Evolutionary conservation across 2,113 vertebrate species (phyloP).

Genomic region (Atractosteus spatula): DNA sequence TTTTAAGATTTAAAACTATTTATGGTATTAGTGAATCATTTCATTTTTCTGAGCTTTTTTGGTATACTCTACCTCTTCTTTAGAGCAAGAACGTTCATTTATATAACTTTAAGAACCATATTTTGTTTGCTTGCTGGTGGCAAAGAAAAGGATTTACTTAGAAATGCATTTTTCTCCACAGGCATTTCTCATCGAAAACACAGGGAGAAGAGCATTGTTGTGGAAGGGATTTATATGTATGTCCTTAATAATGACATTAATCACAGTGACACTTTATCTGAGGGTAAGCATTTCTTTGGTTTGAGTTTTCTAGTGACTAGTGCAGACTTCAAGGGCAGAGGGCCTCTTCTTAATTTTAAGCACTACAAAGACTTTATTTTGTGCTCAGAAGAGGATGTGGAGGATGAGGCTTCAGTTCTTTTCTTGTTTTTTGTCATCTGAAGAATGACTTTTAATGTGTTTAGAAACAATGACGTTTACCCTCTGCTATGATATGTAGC

Average conservation of each 20-base stretch:
- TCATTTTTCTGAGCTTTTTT: too few species aligned
- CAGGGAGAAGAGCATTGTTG: slow-evolving; percentile 67
- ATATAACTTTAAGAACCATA: too few species aligned
- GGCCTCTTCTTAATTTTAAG: neutral
- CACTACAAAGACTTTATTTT: neutral
- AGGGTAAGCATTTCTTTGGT: slow-evolving; percentile 55
- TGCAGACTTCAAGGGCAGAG: neutral
- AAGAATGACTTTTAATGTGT: too few species aligned
- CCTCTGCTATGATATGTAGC: neutral
- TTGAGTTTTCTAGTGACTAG: neutral
- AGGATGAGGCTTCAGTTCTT: neutral
- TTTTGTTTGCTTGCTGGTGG: too few species aligned
- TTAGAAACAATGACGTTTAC: too few species aligned
- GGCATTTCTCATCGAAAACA: slow-evolving; percentile 69
- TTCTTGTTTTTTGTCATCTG: neutral
- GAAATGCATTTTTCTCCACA: slow-evolving; percentile 32
- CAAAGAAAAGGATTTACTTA: too few species aligned
- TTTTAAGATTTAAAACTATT: too few species aligned
- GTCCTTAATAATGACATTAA: slow-evolving; percentile 54
- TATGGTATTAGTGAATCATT: too few species aligned
- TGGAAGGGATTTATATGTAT: slow-evolving; percentile 65
- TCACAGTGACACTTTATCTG: slow-evolving; percentile 60
- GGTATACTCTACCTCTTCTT: too few species aligned
- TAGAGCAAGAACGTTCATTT: too few species aligned
- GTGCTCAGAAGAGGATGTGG: neutral